Conservation (phyloP, 2,113 vertebrate genomes). For the Aix galericulata region DNA sequence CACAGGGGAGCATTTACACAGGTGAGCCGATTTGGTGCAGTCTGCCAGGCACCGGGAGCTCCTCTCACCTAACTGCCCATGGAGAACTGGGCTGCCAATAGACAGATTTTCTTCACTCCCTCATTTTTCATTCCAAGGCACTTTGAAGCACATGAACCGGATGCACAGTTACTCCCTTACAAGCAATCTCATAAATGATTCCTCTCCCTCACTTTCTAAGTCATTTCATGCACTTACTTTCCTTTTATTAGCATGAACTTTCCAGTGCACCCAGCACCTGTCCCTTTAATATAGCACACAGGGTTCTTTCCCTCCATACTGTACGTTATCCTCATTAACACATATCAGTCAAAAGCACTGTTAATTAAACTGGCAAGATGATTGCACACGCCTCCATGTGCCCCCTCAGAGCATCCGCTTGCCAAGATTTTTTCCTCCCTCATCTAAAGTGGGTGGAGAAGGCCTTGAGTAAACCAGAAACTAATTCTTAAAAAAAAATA, state of each 20-base stretch:
- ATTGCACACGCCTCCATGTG: constrained; percentile 64
- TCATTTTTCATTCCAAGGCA: background rate
- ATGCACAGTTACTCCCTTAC: background rate
- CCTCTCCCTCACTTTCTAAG: background rate
- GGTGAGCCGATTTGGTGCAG: background rate
- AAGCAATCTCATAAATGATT: background rate
- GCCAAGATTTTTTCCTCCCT: constrained; percentile 67
- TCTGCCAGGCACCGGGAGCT: background rate
- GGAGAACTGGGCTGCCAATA: background rate
- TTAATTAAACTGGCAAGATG: constrained; percentile 61
- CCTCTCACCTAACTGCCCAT: background rate
- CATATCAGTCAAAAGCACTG: constrained; percentile 69
- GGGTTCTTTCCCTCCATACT: constrained; percentile 70
- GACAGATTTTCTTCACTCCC: background rate
- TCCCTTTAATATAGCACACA: constrained; percentile 71
- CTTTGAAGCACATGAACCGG: background rate
- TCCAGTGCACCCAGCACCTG: constrained; percentile 66
- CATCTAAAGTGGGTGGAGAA: constrained; percentile 65
- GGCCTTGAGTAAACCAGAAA: constrained; percentile 58
- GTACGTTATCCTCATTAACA: constrained; percentile 77
- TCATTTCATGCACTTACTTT: constrained; percentile 3
- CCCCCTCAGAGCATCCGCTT: constrained; percentile 56
- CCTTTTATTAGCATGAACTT: constrained; percentile 59
- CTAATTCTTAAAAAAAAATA: constrained; percentile 43
- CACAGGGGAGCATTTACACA: background rate